Base-by-base conservation (phyloP, 2,888 invertebrate species). In the Tipula vernalis region DNA sequence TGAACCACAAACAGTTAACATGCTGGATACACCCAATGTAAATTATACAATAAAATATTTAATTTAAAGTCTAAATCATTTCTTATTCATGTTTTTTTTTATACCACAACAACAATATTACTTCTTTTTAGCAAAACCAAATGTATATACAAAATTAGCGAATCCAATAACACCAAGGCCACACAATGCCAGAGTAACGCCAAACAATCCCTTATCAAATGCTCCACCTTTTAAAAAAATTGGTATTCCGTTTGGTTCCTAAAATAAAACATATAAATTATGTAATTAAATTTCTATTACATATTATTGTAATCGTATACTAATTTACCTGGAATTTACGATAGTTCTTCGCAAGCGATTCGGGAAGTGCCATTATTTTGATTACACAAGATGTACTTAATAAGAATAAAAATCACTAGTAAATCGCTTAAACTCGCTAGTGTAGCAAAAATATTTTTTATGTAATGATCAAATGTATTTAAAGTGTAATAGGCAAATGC, bases 151-250 rank as follows among this genome's bases (percentile, higher is more conserved):
- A 89, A 91, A 87, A 8, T 91, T 88, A 0, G 89, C 87, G 83
- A 91, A 88, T 87, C 90, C 88, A 0, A 91, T 0, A 4, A 91
- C 8, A 1, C 92, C 91, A 12, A 91, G 8, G 1, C 91, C 92
- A 86, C 91, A 92, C 0, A 91, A 88, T 5, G 89, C 92, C 0
- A 89, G 88, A 15, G 91, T 91, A 41, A 90, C 39, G 36, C 91
- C 91, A 88, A 91, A 91, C 3, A 91, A 88, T 0, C 87, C 89
- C 87, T 89, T 91, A 86, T 91, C 91, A 10, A 88, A 88, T 86
- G 92, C 91, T 5, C 92, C 91, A 83, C 91, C 92, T 88, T 91
- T 91, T 36, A 91, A 88, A 36, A 91, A 91, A 15, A 91, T 89
- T 0, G 91, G 91, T 85, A 91, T 86, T 87, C 89, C 89, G 87